Base-by-base conservation (phyloP, 2,797 vertebrate species). In the Smutsia temminckii region DNA sequence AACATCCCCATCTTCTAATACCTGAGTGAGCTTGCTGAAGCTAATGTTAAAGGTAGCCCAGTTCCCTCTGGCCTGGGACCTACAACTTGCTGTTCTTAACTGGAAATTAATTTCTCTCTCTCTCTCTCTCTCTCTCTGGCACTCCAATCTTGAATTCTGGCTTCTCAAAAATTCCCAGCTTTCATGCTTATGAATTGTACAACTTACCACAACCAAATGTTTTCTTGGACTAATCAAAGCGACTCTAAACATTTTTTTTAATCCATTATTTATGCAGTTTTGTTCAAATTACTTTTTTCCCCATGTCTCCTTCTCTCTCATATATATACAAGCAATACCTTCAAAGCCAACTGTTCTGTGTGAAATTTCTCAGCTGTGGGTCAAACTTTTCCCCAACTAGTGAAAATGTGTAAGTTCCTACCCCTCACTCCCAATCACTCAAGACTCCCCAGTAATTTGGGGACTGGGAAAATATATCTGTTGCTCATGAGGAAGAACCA, bases 351-450 rank as follows among this genome's bases (percentile, higher is more conserved):
- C 14, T 27, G 23, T 34, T 40, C 6, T 2, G 8, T 78, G 59
- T 66, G 68, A 40, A 64, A 53, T 91, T 96, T 88, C 49, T 68
- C 88, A 77, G 51, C 81, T 91, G 27, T 7, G 78, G 0, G 27
- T 59, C 29, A 34, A 83, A 49, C 37, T 49, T 90, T 74, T 85
- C 64, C 49, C 23, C 27, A 34, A 29, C 18, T 0, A 66, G 46
- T 53, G 51, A 85, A 94, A 95, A 51, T 89, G 71, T 9, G 95
- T 23, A 68, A 86, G 92, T 95, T 63, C 68, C 53, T 32, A 34
- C 85, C 4, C 71, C 29, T 86, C 32, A 83, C 10, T 66, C 77
- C 53, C 59, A 85, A 55, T 68, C 32, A 91, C 32, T 68, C 27
- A 8, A 34, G 84, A 85, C 20, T 79, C 71, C 61, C 61, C 59